Evolutionary conservation across 2,797 vertebrate species (phyloP).

Genomic region (Fundulus diaphanus): DNA sequence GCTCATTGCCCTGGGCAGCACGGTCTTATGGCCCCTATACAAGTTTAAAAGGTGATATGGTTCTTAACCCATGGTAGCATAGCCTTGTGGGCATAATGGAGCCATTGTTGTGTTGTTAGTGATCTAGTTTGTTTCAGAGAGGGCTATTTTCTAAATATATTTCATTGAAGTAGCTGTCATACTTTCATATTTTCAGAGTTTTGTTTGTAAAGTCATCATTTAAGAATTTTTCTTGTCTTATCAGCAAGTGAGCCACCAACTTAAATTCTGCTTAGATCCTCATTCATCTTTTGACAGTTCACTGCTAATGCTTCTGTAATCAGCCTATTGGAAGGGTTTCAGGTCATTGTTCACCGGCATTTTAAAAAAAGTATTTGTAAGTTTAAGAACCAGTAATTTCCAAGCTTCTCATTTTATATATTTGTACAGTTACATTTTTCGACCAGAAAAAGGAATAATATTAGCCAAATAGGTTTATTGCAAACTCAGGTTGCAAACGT

Average conservation of each 20-base stretch:
- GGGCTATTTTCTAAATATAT: background rate
- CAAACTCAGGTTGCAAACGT: background rate
- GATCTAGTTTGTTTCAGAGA: background rate
- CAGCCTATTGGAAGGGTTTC: background rate
- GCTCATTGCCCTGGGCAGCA: background rate
- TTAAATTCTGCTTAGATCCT: no score
- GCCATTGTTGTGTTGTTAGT: background rate
- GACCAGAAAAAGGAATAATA: background rate
- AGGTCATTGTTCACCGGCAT: background rate
- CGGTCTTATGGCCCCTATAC: background rate
- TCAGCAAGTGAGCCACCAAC: background rate
- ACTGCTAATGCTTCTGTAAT: background rate
- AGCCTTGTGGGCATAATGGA: background rate
- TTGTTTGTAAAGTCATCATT: background rate
- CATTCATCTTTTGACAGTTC: background rate
- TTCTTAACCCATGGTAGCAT: background rate
- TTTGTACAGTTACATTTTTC: background rate
- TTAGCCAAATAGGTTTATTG: background rate
- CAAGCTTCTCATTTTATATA: background rate
- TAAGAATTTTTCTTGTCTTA: background rate
- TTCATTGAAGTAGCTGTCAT: background rate
- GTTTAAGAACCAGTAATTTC: background rate
- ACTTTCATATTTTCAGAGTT: background rate
- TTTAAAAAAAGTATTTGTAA: background rate
- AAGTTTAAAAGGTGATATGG: background rate